A percentile compares a stretch with the other conserved stretches of the same genome.
These are phyloP conservation scores for Netelia virgata DNA, from an alignment of 2,888 invertebrate species.

Conservation along the genomic window DNA sequence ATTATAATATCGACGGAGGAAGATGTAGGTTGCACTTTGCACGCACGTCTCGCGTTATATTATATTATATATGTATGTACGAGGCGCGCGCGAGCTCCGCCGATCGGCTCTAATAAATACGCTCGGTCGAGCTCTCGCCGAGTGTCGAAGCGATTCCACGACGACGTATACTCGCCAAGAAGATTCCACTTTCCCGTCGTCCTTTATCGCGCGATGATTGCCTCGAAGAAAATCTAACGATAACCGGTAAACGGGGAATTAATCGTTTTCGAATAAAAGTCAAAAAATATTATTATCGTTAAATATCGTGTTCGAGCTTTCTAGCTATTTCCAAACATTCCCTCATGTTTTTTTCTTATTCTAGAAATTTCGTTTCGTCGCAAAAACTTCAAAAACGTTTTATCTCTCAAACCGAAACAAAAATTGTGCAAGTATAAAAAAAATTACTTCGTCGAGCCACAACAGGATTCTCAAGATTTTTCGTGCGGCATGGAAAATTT, in stretches of 20 bases:
- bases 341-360: too few relatives aligned
- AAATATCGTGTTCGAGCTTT: too few relatives aligned
- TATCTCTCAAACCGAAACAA: too few relatives aligned
- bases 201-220: slow-evolving; percentile 14
- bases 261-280: neutral
- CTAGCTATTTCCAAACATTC: too few relatives aligned
- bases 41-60: slow-evolving; percentile 7
- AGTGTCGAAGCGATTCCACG: slow-evolving; percentile 42
- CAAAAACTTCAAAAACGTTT: too few relatives aligned
- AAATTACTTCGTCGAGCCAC: too few relatives aligned
- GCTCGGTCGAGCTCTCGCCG: slow-evolving; percentile 32
- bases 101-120: slow-evolving; percentile 42
- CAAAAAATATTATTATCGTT: neutral
- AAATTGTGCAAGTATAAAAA: too few relatives aligned
- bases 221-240: neutral
- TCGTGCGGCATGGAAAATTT: neutral
- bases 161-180: slow-evolving; percentile 29
- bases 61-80: neutral
- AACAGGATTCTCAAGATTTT: neutral
- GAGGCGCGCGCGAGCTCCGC: neutral
- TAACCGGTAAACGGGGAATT: too few relatives aligned
- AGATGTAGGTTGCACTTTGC: slow-evolving; percentile 45
- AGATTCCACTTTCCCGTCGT: slow-evolving; percentile 40
- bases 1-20: slow-evolving; percentile 8
- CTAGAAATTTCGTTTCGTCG: too few relatives aligned